These are phyloP conservation scores for Paracanthobrama guichenoti DNA, from an alignment of 2,113 vertebrate species.

Conservation along the genomic window DNA sequence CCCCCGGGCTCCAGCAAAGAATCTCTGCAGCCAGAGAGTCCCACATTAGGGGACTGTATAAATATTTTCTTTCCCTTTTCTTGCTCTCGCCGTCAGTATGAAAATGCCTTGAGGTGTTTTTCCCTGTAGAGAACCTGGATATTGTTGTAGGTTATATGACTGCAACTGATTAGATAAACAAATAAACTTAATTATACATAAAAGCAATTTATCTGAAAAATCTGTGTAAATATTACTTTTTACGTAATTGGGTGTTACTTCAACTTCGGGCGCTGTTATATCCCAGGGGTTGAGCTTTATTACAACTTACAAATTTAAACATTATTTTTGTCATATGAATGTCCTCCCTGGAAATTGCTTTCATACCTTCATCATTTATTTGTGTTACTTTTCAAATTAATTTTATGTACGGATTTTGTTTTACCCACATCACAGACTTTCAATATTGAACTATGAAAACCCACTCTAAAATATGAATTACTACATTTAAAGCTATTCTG, in stretches of 20 bases:
- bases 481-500: background rate
- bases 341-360: background rate
- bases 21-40: conserved; percentile 57
- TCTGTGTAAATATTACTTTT: background rate
- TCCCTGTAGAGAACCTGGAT: conserved; percentile 15
- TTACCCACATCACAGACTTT: background rate
- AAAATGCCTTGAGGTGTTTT: conserved; percentile 31
- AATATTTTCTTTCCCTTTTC: conserved; percentile 29
- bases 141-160: conserved; percentile 1
- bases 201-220: background rate
- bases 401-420: background rate
- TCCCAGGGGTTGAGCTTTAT: background rate
- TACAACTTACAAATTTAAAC: background rate
- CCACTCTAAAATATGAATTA: background rate
- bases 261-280: background rate
- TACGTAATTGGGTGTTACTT: conserved; percentile 5
- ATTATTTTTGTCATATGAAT: background rate
- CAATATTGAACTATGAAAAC: background rate
- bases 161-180: conserved; percentile 22
- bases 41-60: conserved; percentile 27
- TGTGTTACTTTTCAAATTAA: background rate
- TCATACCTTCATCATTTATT: background rate
- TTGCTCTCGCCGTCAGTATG: background rate
- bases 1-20: conserved; percentile 57
- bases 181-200: conserved; percentile 20